These are phyloP conservation scores for Pseudochaenichthys georgianus DNA, from an alignment of 2,797 vertebrate genomes.

Conservation along the genomic window DNA sequence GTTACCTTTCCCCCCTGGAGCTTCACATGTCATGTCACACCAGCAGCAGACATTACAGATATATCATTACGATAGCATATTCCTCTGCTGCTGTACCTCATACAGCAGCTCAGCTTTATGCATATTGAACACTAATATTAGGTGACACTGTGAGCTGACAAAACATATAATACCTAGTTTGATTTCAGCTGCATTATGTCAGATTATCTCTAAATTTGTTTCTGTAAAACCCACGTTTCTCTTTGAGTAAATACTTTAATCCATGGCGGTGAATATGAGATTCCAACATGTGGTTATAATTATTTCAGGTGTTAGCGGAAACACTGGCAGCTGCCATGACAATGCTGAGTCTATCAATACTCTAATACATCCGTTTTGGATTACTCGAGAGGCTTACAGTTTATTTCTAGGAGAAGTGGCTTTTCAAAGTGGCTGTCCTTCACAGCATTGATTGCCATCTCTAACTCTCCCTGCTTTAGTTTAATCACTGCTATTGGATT, in stretches of 20 bases:
- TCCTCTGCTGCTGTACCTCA: background rate
- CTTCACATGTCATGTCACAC: background rate
- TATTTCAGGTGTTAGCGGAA: constrained; percentile 5
- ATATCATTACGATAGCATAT: background rate
- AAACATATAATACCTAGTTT: constrained; percentile 3
- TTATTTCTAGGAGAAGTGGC: background rate
- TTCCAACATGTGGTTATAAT: background rate
- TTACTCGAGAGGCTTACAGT: background rate
- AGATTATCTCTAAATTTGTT: constrained; percentile 4
- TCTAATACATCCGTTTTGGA: background rate
- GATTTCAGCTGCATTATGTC: constrained; percentile 6
- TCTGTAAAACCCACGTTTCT: background rate
- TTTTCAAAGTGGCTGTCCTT: background rate
- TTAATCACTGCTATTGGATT: constrained; percentile 37
- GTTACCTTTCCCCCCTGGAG: background rate
- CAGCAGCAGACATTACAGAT: background rate
- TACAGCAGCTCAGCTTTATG: background rate
- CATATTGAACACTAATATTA: background rate
- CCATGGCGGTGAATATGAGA: background rate
- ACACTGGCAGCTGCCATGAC: constrained; percentile 2
- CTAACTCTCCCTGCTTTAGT: background rate
- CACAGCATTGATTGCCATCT: background rate
- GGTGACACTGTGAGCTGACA: background rate
- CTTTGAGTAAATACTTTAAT: constrained; percentile 10
- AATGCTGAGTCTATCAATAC: constrained; percentile 10